Base-by-base conservation (phyloP, 2,888 invertebrate genomes). In the Podabrus alpinus region DNA sequence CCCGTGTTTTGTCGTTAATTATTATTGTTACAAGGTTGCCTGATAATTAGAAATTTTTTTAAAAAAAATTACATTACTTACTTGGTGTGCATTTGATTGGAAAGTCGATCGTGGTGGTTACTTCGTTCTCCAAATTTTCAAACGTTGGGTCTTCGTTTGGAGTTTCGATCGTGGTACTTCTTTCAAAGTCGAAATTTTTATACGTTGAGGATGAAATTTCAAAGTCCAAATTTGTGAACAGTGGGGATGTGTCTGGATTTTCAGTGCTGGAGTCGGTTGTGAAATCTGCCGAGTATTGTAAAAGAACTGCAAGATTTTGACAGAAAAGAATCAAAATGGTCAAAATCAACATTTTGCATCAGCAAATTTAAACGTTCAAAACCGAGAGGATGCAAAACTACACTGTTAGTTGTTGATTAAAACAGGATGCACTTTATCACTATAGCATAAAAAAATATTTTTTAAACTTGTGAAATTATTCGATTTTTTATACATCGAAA, bases 401-500 rank as follows among this genome's bases (percentile, higher is more conserved):
- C 13, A 77, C 68, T 71, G 69, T 73, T 45, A 4, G 45, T 45
- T 45, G 45, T n/a, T 69, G 79, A 79, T 79, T 79, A 79, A 71
- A 25, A 79, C 77, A 77, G 79, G 79, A 79, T 76, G 79, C 76
- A 73, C 77, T 77, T 45, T 79, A 79, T 79, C 79, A 75, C 76
- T 61, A 17, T n/a, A 68, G n/a, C 45, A 45, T 45, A 45, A 45
- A 45, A 45, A 45, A 45, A 45, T 45, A 45, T 45, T 45, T 45
- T 45, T n/a, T 21, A 21, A 45, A n/a, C 7, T 45, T n/a, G 1
- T 13, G n/a, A 45, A 64, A 19, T 64, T 64, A 16, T 64, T 61
- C 1, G 13, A 64, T 64, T 17, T 62, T 19, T 61, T 61, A 61
- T 64, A n/a, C 45, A 64, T 64, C 61, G 15, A 64, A 64, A 64